Evolutionary conservation across 1,140 invertebrate genomes (phyloP), one percentile per base, ranked within the genome.

Genomic region (Oryzaephilus surinamensis): DNA sequence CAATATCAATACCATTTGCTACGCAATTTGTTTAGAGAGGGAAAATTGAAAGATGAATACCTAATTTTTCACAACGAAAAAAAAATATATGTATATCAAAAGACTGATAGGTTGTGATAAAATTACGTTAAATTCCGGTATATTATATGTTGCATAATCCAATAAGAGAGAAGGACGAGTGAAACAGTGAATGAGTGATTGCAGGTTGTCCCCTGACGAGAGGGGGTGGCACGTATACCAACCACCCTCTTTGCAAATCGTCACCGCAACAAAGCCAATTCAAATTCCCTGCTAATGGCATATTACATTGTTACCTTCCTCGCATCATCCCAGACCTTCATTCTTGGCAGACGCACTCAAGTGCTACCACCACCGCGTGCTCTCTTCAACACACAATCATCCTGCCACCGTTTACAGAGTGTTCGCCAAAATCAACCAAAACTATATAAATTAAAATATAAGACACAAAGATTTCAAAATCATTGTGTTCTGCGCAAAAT

Each of bases 211-310:
- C 10, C 35, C 34, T 29, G 27, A 30, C n/a, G n/a, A 14, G 21
- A 24, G 17, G 14, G 11, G 13, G 17, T 13, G 28, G 19, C 14
- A 32, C 24, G 32, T 23, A 43, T 34, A 37, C 23, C 35, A 31
- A 41, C 38, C 26, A 35, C 27, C 21, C 27, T 20, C 33, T 15
- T 32, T 29, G 35, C 42, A 32, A 39, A 38, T 45, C 46, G 41
- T 52, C 43, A 43, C 51, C 50, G 34, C 59, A 56, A 62, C 60
- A 62, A 62, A 60, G 58, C 58, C 60, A 62, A 62, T 60, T 62
- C 52, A 60, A 51, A 62, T 60, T 59, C 58, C 47, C 53, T 60
- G 54, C 56, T 62, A 62, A 62, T 62, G 58, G 60, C 60, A 59
- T 53, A 58, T 60, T 59, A 60, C 57, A 62, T 62, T 62, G 60